Percentiles rank a stretch among this genome's conserved stretches.
These are phyloP conservation scores for Chlorodrepanis virens DNA, from an alignment of 2,113 vertebrate species.

Conservation along the genomic window DNA sequence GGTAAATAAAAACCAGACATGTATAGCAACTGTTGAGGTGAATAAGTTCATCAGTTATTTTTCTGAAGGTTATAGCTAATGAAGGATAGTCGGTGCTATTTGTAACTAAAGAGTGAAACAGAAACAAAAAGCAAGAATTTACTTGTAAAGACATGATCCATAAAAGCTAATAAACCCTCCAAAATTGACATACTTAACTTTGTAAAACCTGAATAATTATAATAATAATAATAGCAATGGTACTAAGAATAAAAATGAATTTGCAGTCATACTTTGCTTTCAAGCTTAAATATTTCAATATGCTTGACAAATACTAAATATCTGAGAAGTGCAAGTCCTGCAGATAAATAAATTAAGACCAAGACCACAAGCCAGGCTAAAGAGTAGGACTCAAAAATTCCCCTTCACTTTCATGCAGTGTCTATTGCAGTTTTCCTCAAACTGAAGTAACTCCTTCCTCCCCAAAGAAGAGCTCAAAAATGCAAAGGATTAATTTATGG, in stretches of 20 bases:
- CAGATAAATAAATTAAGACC: neutral
- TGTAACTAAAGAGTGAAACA: neutral
- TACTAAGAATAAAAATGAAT: neutral
- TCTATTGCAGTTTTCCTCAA: neutral
- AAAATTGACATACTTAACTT: neutral
- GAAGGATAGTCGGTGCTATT: neutral
- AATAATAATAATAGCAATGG: neutral
- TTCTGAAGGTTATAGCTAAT: slow-evolving; percentile 22
- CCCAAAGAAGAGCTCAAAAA: neutral
- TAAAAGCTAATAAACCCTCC: neutral
- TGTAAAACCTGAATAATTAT: neutral
- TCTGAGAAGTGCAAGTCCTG: neutral
- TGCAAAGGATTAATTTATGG: neutral
- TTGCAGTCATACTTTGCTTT: neutral
- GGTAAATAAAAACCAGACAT: neutral
- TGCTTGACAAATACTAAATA: neutral
- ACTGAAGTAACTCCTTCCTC: neutral
- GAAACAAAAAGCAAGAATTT: slow-evolving; percentile 11
- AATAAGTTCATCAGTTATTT: neutral
- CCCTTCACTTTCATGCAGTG: neutral
- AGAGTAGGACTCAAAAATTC: neutral
- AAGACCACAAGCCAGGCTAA: neutral
- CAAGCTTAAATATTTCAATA: neutral
- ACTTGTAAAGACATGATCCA: neutral
- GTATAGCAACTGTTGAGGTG: neutral